These are phyloP conservation scores for Temnothorax curvispinosus DNA, from an alignment of 1,140 invertebrate species.

Conservation along the genomic window DNA sequence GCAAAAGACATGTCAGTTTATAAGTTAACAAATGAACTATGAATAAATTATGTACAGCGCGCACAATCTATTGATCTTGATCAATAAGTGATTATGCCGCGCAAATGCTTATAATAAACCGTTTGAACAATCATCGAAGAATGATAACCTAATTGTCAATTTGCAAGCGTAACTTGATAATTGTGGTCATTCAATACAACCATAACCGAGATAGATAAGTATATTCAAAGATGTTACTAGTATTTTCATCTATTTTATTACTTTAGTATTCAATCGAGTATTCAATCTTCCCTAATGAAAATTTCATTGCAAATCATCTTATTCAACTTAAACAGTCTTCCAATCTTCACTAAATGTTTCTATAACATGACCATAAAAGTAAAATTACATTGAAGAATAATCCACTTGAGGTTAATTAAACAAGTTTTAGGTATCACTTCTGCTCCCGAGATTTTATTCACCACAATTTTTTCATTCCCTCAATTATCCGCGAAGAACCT, in stretches of 20 bases:
- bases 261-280: neutral
- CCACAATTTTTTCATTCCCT: neutral
- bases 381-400: neutral
- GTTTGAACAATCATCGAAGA: neutral
- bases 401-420: neutral
- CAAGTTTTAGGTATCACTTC: neutral
- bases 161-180: slow-evolving; percentile 8
- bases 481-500: neutral
- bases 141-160: neutral
- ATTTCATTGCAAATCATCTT: neutral
- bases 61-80: slow-evolving; percentile 4
- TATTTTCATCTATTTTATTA: neutral
- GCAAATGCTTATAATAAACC: neutral
- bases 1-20: slow-evolving; percentile 78
- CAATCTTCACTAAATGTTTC: neutral
- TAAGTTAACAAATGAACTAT: slow-evolving; percentile 8
- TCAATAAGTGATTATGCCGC: neutral
- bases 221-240: neutral
- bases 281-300: neutral
- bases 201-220: neutral
- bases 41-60: slow-evolving; percentile 30
- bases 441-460: neutral
- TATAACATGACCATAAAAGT: neutral
- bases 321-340: neutral
- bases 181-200: no score